Conservation (phyloP, 1,140 invertebrate species). For the Drosophila yakuba region DNA sequence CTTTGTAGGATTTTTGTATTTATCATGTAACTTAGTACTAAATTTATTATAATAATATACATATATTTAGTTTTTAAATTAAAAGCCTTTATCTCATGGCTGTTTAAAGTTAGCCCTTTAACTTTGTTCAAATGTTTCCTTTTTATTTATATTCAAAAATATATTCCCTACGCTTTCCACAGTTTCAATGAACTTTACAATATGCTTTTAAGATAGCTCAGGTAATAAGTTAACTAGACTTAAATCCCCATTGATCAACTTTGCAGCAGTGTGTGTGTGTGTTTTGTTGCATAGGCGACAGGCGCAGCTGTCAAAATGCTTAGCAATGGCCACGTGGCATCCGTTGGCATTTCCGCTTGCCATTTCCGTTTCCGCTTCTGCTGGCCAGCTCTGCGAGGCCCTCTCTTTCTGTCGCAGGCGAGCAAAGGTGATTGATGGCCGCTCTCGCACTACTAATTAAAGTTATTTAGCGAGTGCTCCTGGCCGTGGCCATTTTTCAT, state of each 20-base stretch:
- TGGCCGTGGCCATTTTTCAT: slow-evolving; percentile 65
- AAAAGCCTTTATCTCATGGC: no score
- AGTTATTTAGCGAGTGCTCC: slow-evolving; percentile 70
- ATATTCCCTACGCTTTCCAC: no score
- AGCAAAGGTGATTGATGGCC: slow-evolving; percentile 65
- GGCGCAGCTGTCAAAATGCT: slow-evolving; percentile 62
- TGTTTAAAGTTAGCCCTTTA: no score
- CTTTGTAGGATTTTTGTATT: no score
- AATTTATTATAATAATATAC: no score
- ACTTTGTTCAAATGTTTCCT: no score
- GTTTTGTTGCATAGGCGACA: slow-evolving; percentile 44
- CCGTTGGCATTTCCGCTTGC: slow-evolving; percentile 47
- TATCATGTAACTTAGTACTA: no score
- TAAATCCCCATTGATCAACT: background rate
- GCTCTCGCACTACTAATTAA: slow-evolving; percentile 74
- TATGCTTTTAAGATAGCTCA: background rate
- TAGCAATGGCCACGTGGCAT: slow-evolving; percentile 57
- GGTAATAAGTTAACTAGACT: background rate
- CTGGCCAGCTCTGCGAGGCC: background rate
- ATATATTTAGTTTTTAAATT: no score
- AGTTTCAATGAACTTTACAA: background rate
- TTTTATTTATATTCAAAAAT: no score
- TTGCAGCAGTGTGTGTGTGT: background rate
- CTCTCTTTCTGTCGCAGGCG: background rate
- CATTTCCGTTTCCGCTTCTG: slow-evolving; percentile 31